These are phyloP conservation scores for Probaryconus sp. DNA, from an alignment of 1,140 invertebrate species.

Conservation along the genomic window DNA sequence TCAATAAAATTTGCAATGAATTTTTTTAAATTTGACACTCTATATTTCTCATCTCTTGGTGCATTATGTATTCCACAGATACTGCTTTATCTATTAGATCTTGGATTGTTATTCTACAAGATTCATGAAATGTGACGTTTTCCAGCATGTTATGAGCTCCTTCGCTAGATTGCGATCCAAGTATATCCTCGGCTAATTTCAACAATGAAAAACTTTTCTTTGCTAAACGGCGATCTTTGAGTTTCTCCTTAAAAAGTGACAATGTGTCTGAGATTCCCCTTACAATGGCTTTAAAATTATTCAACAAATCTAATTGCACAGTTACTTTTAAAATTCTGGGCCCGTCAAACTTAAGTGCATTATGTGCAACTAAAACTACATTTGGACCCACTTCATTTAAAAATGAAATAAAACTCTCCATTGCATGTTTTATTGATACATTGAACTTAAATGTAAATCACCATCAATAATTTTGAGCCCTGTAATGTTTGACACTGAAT, in stretches of 20 bases:
- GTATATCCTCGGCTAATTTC: background rate
- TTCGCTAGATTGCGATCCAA: background rate
- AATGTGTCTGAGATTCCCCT: too few relatives aligned
- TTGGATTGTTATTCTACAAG: background rate
- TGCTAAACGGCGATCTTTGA: too few relatives aligned
- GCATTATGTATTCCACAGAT: too few relatives aligned
- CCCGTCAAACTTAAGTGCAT: background rate
- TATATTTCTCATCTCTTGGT: too few relatives aligned
- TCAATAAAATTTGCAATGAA: too few relatives aligned
- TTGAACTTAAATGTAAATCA: conserved; percentile 20
- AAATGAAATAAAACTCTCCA: background rate
- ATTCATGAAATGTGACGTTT: background rate
- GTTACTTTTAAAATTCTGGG: background rate
- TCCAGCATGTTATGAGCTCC: background rate
- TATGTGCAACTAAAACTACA: conserved; percentile 4
- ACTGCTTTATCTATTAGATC: background rate
- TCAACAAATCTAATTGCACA: too few relatives aligned
- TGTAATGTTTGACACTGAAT: conserved; percentile 20
- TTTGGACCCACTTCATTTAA: background rate
- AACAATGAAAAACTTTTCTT: background rate
- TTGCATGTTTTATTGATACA: conserved; percentile 1
- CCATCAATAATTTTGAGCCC: conserved; percentile 16
- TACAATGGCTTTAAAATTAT: too few relatives aligned
- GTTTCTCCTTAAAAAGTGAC: too few relatives aligned
- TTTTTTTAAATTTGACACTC: too few relatives aligned